Percentiles rank a stretch among this genome's conserved stretches.
These are phyloP conservation scores for Ploceus nigricollis DNA, from an alignment of 2,113 vertebrate genomes.

Conservation along the genomic window DNA sequence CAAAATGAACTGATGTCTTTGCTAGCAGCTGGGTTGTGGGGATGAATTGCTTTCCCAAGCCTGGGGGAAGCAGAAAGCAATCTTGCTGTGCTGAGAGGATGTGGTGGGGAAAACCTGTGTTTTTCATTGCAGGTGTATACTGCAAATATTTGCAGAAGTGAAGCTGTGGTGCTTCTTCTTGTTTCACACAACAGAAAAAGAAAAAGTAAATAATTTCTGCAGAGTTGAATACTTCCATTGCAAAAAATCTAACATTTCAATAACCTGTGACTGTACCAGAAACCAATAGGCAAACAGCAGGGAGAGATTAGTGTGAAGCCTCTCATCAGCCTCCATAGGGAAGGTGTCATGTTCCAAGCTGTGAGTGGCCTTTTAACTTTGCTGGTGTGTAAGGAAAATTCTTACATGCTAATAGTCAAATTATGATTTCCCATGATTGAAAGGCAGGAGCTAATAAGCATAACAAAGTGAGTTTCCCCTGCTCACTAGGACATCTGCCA, in stretches of 20 bases:
- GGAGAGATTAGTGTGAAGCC: not conserved
- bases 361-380: not conserved
- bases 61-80: not conserved
- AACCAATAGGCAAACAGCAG: not conserved
- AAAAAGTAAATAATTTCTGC: not conserved
- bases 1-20: not conserved
- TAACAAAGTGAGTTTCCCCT: not conserved
- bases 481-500: slow-evolving; percentile 8
- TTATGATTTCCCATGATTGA: slow-evolving; percentile 15
- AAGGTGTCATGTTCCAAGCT: not conserved
- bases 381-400: not conserved
- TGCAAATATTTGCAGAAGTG: not conserved
- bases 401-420: not conserved
- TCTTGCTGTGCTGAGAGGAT: not conserved
- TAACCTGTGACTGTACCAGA: not conserved
- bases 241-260: not conserved
- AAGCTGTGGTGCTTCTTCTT: not conserved
- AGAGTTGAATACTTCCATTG: not conserved
- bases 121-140: not conserved
- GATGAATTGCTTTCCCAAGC: not conserved
- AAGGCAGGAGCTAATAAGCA: slow-evolving; percentile 6
- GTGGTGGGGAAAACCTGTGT: not conserved
- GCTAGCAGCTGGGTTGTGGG: not conserved
- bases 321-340: not conserved
- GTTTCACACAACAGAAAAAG: not conserved